Base-by-base conservation (phyloP, 2,113 vertebrate genomes). In the Ptyas mucosa region DNA sequence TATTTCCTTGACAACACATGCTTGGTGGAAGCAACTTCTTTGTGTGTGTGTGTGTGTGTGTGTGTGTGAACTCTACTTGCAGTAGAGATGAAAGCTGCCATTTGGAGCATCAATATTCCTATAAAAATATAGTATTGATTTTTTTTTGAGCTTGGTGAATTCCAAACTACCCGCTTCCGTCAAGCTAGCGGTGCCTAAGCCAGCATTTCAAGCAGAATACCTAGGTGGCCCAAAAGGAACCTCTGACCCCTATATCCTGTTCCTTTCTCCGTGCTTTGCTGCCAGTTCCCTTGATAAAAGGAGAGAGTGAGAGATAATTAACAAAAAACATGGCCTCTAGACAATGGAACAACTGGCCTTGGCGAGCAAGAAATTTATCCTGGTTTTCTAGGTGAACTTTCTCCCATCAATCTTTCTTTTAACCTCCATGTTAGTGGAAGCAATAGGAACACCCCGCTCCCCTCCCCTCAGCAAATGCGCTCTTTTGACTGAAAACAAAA, bases 241-340 rank as follows among this genome's bases (percentile, higher is more conserved):
- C 97, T 96, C 95, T 98, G 97, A 98, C 98, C 99, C 97, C 98
- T 97, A 98, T 99, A 99, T 99, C 98, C 99, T 99, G 98, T 99
- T 98, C 98, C 97, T 98, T 98, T 99, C 98, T 98, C 97, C 96
- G 49, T 53, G 93, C 97, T 98, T 98, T 98, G 98, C 98, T 98
- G 98, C 98, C 98, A 94, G 97, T 98, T 98, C 98, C 97, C 98
- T 95, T 57, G 96, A 97, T 98, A 98, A 98, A 98, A 98, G 93
- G 95, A 98, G 98, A 98, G 99, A 99, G 98, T 99, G 98, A 99
- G 98, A 99, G 99, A 99, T 99, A 99, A 99, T 99, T 99, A 99
- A 99, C 98, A 98, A 98, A 98, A 98, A 98, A 98, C 97, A 98
- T 97, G 98, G 97, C 98, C 98, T 97, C 94, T 39, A 97, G 96